Evolutionary conservation across 2,888 invertebrate genomes (phyloP).

Genomic region (Camponotus fellah): DNA sequence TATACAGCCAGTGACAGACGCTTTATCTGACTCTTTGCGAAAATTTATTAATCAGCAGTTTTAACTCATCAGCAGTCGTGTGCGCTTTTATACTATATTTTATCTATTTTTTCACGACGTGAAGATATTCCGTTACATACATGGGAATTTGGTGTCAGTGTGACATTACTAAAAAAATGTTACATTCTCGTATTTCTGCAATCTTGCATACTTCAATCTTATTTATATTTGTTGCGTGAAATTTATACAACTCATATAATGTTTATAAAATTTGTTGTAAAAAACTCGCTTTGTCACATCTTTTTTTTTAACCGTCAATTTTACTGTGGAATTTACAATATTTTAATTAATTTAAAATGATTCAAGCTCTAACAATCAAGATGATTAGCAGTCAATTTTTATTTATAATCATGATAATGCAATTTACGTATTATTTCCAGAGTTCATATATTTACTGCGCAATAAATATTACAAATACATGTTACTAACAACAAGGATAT

Average conservation of each 20-base stretch:
- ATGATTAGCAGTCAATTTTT: neutral
- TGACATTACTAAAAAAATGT: neutral
- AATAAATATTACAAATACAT: neutral
- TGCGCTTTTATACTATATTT: slow-evolving; percentile 14
- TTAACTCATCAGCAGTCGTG: neutral
- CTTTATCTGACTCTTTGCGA: slow-evolving; percentile 12
- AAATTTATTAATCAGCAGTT: slow-evolving; percentile 34
- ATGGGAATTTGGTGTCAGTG: neutral
- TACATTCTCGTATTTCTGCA: neutral
- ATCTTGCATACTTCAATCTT: neutral
- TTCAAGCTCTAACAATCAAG: neutral
- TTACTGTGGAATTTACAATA: neutral
- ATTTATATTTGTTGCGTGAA: too few species aligned
- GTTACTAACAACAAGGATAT: neutral
- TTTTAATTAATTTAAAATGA: neutral
- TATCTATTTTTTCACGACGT: neutral
- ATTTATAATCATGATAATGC: neutral
- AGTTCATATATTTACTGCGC: neutral
- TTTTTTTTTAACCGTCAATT: neutral
- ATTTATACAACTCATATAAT: neutral
- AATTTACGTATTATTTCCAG: neutral
- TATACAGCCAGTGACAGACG: neutral
- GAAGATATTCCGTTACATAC: slow-evolving; percentile 12
- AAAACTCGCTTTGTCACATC: neutral
- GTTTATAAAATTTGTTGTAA: neutral